Evolutionary conservation across 2,797 vertebrate species (phyloP), one percentile per base, ranked within the genome.

Genomic region (Silurus aristotelis): DNA sequence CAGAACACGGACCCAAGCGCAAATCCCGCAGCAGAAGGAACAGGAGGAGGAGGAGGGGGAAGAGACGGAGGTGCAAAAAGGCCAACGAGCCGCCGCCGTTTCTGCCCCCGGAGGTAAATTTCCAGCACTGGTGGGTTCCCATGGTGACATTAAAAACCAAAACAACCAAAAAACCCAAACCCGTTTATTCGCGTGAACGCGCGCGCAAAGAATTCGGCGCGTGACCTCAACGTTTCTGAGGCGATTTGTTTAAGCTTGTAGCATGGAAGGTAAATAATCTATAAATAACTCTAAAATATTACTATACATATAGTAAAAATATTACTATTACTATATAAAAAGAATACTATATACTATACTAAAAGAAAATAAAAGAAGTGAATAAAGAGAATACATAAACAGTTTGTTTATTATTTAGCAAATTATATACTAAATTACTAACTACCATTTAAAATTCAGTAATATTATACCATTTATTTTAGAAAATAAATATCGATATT

Each of bases 31-130:
- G 92, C 48, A 96, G 95, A 67, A 90, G 91, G 91, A 93, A 95
- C 82, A 97, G 96, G 73, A 83, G 96, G 83, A 97, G 96, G 83
- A 97, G 96, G 89, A 96, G 97, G 88, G 95, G 96, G 85, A 93
- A 95, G 85, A 95, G 95, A 83, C 93, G 96, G 82, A 77, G 94
- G 83, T 93, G 89, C n/a, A 95, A 94, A 81, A 96, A 94, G 88
- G 93, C 88, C 85, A 94, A 89, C 90, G 96, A 96, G 92, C 96
- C 96, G 31, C 97, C 97, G 0, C 96, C 97, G 31, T 97, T 96
- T 91, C 92, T 99, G 71, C 98, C 98, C 0, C 97, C 97, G 25
- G 97, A 98, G 97, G 97, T 98, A 94, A 20, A 1, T 68, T 81
- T 82, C 4, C 72, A 83, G 48, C 60, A 17, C 58, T 9, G 60